Evolutionary conservation across 2,888 invertebrate species (phyloP), one percentile per base, ranked within the genome.

Genomic region (Agriopis marginaria): DNA sequence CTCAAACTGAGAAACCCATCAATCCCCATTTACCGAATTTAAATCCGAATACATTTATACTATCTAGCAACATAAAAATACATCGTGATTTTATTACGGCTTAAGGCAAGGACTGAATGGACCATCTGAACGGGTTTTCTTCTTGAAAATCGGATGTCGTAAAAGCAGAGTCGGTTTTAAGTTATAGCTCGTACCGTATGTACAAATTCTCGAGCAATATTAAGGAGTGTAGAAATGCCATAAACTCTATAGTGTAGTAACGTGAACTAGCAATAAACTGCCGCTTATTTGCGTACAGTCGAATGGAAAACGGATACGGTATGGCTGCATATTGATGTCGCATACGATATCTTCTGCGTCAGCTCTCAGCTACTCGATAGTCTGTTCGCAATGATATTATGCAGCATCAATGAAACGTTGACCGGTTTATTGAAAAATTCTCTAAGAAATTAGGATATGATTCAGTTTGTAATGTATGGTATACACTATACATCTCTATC

Each of bases 131-230:
- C 75, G 78, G 76, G 75, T 74, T 75, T 75, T 72, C 71, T 63
- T 74, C 75, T 75, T 74, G 76, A 82, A 83, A 83, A 86, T 83
- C 80, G 82, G 75, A 76, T 72, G 79, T 87, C 88, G 82, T 90
- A 88, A 90, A 90, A 82, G 77, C 79, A 76, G 78, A 80, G 74
- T 78, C 79, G 77, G 79, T 85, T 84, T 86, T 82, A 83, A 83
- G 82, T 87, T 86, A 86, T 84, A 73, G 83, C 82, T 79, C 78
- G 72, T 75, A 84, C 77, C 84, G 82, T 82, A 84, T 84, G 84
- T 86, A 87, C 87, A 88, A 88, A 87, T 88, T 89, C 83, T 82
- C 82, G 75, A 82, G 79, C 83, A 82, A 81, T 85, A 84, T 83
- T 83, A 85, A 82, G 82, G 80, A 82, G 85, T 83, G 85, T 82